Evolutionary conservation across 2,113 vertebrate species (phyloP), one percentile per base, ranked within the genome.

Genomic region (Oncorhynchus keta): DNA sequence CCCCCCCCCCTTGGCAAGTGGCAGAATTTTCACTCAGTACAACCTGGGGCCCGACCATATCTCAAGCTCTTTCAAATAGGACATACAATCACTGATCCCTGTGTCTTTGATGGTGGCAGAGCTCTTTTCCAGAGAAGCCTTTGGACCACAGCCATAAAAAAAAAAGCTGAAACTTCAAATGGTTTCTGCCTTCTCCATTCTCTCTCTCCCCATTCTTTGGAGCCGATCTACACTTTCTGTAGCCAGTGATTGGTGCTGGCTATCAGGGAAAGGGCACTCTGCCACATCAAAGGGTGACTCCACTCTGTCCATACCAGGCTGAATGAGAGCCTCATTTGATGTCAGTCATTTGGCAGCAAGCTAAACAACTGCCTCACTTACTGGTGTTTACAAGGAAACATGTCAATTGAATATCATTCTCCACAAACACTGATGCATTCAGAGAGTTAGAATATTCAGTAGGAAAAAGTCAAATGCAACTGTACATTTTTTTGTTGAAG

Each of bases 41-140:
- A 77, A 79, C 72, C 85, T 86, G 20, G 68, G 81, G 68, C 76
- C 80, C 84, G 83, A 87, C 88, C 87, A 89, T 77, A 78, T 84
- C 79, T 76, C 65, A 77, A 76, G 65, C 74, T 72, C 71, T 75
- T 78, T 48, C 64, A 77, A 86, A 82, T 86, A 80, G 73, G 62
- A 80, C 80, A 69, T 80, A 75, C 72, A 79, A 82, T 78, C 72
- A 11, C 59, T 79, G 81, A 20, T 57, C 55, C 55, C 55, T 57
- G 55, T 20, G 14, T 57, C 55, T 57, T 79, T 85, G 83, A 84
- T 81, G 73, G 61, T 45, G 66, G 39, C 73, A 75, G 65, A 72
- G 66, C 51, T 62, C 78, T 78, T 81, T 81, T 77, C 68, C 81
- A 79, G 62, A 71, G 68, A 74, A 77, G 72, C 73, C 51, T 81